Evolutionary conservation across 2,797 vertebrate genomes (phyloP), one percentile per base, ranked within the genome.

Genomic region (Tachyglossus aculeatus): DNA sequence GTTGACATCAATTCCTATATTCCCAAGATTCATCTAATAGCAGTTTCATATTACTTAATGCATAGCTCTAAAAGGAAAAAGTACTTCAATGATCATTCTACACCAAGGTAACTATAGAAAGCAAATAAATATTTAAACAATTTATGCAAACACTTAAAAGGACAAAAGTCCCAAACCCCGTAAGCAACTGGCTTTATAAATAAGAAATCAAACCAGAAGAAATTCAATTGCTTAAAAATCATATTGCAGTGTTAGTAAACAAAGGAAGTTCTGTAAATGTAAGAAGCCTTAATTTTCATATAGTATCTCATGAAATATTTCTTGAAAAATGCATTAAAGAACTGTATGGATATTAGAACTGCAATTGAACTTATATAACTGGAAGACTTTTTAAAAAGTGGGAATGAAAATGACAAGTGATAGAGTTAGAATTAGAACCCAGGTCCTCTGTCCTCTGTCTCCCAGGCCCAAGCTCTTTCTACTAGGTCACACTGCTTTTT

Each of bases 261-360:
- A 78, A 79, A 83, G 82, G 59, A 85, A 87, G 56, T 58, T 19
- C 41, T 67, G 55, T 80, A 75, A 51, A 80, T 76, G 45, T 64
- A 78, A 74, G 16, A 63, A 65, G 36, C 61, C 56, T 76, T 81
- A 83, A 81, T 87, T 83, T 86, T 78, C 77, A 68, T 68, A 61
- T 54, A 56, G 59, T 38, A 50, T 58, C 52, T 71, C 62, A 66
- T 71, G 65, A 75, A 71, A 34, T 54, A 55, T 73, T 48, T 24
- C 71, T 58, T 87, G 73, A 85, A 77, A 74, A 74, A 76, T 67
- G 71, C 85, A 83, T 78, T 80, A 74, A 60, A 81, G 81, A 39
- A 74, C n/a, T n/a, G 31, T 37, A 71, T 48, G 7, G n/a, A 52
- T 55, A 55, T 52, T 33, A 79, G 27, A 65, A 37, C 29, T 43